These are phyloP conservation scores for Macrotus californicus DNA, from an alignment of 2,113 vertebrate genomes.

Conservation along the genomic window DNA sequence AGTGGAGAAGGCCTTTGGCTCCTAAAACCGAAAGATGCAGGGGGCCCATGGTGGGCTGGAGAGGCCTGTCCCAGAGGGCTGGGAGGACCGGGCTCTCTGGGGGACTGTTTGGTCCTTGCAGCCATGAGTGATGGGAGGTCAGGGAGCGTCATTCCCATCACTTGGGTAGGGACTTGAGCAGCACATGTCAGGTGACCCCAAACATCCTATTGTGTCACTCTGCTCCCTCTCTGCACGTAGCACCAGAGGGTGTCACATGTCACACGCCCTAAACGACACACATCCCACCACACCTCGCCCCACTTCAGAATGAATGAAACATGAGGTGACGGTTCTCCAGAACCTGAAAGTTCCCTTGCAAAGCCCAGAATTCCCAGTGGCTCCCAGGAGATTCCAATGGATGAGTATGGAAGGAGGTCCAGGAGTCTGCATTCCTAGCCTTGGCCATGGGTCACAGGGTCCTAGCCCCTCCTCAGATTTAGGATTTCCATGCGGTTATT, in stretches of 20 bases:
- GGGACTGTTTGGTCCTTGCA: background rate
- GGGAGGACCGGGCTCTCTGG: background rate
- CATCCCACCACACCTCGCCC: background rate
- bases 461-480: background rate
- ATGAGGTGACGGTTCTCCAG: background rate
- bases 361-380: background rate
- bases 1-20: background rate
- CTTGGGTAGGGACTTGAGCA: background rate
- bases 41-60: background rate
- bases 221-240: background rate
- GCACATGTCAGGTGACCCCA: background rate
- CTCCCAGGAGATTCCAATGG: background rate
- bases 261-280: background rate
- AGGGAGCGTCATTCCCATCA: background rate
- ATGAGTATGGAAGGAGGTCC: background rate
- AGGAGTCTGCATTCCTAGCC: background rate
- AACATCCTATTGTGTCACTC: background rate
- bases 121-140: background rate
- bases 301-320: background rate
- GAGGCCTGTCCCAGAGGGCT: background rate
- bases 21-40: background rate
- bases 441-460: background rate
- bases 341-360: background rate
- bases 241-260: background rate
- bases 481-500: background rate